A percentile compares a stretch with the other conserved stretches of the same genome.
Evolutionary conservation across 2,888 invertebrate genomes (phyloP).

Genomic region (Sicus ferrugineus): DNA sequence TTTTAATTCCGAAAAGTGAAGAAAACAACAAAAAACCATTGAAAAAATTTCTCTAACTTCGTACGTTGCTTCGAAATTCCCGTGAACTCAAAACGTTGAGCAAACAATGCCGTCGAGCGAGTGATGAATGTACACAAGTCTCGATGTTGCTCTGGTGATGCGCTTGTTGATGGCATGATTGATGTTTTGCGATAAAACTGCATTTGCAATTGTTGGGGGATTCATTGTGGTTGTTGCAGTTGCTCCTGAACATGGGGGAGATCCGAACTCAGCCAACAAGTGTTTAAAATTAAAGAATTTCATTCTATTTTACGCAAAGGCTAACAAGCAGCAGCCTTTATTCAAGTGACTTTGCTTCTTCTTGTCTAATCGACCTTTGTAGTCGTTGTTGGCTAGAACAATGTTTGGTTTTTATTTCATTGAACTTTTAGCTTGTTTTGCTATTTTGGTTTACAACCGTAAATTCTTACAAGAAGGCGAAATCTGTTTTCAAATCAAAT

Average conservation of each 20-base stretch:
- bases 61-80: not conserved
- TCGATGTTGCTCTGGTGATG: conserved; percentile 12
- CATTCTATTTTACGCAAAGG: conserved; percentile 6
- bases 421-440: too few relatives aligned
- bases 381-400: too few relatives aligned
- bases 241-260: conserved; percentile 6
- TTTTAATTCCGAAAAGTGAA: conserved; percentile 3
- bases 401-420: too few relatives aligned
- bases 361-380: too few relatives aligned
- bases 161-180: conserved; percentile 24
- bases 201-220: conserved; percentile 15
- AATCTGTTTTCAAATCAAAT: too few relatives aligned
- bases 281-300: conserved; percentile 8
- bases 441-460: too few relatives aligned
- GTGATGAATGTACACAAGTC: conserved; percentile 14
- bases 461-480: too few relatives aligned
- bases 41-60: conserved; percentile 23
- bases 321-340: too few relatives aligned
- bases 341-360: too few relatives aligned
- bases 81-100: not conserved
- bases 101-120: not conserved
- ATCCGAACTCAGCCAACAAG: not conserved
- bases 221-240: not conserved
- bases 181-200: conserved; percentile 32
- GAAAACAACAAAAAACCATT: conserved; percentile 14